A percentile compares a stretch with the other conserved stretches of the same genome.
These are phyloP conservation scores for Paraescarpia echinospica DNA, from an alignment of 1,140 invertebrate genomes.

Conservation along the genomic window DNA sequence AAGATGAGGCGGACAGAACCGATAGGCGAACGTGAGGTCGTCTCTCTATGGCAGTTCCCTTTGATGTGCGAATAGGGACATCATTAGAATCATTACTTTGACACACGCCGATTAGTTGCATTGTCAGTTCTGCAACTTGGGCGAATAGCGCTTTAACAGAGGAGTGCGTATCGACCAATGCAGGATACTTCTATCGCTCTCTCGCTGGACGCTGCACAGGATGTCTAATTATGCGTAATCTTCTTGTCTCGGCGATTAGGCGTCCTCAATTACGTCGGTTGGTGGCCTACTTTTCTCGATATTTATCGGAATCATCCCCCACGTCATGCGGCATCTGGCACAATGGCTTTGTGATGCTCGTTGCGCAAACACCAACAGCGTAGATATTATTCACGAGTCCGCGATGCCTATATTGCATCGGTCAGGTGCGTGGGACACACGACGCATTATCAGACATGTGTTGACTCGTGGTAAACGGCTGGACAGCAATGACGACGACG, in stretches of 20 bases:
- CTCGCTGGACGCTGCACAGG: background rate
- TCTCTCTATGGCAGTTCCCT: background rate
- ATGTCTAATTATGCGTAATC: background rate
- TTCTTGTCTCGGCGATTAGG: background rate
- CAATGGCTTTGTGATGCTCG: background rate
- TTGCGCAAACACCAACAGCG: background rate
- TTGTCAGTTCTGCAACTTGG: background rate
- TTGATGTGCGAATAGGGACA: background rate
- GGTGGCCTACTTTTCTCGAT: background rate
- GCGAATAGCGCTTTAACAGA: background rate
- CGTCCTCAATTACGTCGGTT: background rate
- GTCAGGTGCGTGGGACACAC: too few relatives aligned
- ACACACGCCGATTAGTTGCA: background rate
- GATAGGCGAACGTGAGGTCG: background rate
- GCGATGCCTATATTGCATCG: too few relatives aligned
- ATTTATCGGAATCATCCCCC: background rate
- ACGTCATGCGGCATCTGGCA: background rate
- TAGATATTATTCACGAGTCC: too few relatives aligned
- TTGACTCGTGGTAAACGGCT: too few relatives aligned
- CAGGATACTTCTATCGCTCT: background rate
- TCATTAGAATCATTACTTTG: background rate
- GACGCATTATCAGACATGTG: too few relatives aligned
- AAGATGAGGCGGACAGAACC: background rate
- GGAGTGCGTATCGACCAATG: background rate
- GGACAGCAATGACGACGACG: too few relatives aligned